Conservation (phyloP, 2,888 invertebrate genomes). For the Melanophora roralis region DNA sequence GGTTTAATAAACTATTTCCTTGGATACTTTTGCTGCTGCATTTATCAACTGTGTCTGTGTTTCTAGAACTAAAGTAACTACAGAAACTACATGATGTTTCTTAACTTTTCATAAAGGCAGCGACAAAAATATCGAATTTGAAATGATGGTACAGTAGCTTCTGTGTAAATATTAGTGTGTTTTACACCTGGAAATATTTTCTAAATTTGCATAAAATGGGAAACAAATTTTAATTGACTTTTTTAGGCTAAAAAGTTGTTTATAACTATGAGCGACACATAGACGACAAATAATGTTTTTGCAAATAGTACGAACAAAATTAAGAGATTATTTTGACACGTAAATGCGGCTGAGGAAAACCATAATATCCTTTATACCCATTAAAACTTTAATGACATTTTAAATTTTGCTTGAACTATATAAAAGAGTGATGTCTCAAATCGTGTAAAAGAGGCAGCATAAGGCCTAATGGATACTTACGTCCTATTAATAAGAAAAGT, state of each 20-base stretch:
- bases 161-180: background rate
- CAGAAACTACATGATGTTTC: too few relatives aligned
- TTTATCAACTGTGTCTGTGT: too few relatives aligned
- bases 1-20: conserved; percentile 61
- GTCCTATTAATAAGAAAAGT: too few relatives aligned
- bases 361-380: background rate
- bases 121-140: too few relatives aligned
- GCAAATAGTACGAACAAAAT: background rate
- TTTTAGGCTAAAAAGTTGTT: conserved; percentile 21
- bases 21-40: background rate
- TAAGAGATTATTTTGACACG: too few relatives aligned
- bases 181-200: background rate
- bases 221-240: conserved; percentile 8
- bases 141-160: too few relatives aligned
- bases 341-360: background rate
- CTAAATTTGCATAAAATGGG: background rate
- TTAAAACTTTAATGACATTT: background rate
- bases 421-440: too few relatives aligned
- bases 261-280: background rate
- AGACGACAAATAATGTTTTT: background rate
- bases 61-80: background rate
- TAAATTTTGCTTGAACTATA: background rate
- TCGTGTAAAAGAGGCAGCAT: too few relatives aligned
- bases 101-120: too few relatives aligned
- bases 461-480: too few relatives aligned